Percentiles rank a stretch among this genome's conserved stretches.
These are phyloP conservation scores for Tenebrosternarchus preto DNA, from an alignment of 2,113 vertebrate genomes.

Conservation along the genomic window DNA sequence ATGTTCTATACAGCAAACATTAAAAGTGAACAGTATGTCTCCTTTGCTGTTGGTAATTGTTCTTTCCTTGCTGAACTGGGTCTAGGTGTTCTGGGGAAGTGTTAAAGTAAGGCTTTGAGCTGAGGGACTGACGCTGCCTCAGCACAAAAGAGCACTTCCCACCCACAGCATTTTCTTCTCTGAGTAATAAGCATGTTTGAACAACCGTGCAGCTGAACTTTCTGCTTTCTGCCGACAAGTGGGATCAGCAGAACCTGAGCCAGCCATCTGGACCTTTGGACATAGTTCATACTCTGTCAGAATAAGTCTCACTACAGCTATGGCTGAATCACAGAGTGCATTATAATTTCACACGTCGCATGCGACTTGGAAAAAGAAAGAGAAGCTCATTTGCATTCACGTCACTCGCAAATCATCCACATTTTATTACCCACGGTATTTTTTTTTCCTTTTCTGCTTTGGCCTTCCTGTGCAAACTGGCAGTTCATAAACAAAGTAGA, in stretches of 20 bases:
- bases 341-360: constrained; percentile 44
- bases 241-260: constrained; percentile 35
- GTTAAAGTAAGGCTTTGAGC: background rate
- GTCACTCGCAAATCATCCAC: constrained; percentile 15
- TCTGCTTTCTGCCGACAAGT: constrained; percentile 23
- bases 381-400: constrained; percentile 25
- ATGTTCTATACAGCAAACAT: background rate
- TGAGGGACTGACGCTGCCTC: background rate
- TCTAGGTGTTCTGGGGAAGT: background rate
- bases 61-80: background rate
- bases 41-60: background rate
- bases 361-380: constrained; percentile 32
- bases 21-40: background rate
- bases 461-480: constrained; percentile 39
- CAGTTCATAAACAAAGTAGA: constrained; percentile 46
- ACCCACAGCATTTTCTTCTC: background rate
- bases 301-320: constrained; percentile 39
- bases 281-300: constrained; percentile 35
- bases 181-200: constrained; percentile 15
- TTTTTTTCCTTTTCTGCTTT: constrained; percentile 26
- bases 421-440: constrained; percentile 36
- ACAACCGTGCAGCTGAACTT: constrained; percentile 12
- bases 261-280: constrained; percentile 50
- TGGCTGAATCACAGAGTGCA: constrained; percentile 42
- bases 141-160: background rate